Conservation (phyloP, 2,797 vertebrate species). For the Etheostoma nigrum region DNA sequence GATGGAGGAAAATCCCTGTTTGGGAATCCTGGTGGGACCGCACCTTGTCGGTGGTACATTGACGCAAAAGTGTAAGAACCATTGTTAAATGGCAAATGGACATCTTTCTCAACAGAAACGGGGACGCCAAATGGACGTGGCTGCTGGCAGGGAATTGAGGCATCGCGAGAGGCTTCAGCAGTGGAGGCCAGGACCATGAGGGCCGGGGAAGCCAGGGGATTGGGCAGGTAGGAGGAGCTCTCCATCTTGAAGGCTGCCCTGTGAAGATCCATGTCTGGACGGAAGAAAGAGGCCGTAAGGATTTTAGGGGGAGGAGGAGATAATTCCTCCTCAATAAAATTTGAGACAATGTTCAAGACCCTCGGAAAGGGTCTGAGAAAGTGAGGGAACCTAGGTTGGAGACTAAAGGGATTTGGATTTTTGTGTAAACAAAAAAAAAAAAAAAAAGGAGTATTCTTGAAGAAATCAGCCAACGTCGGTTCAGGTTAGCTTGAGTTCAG, state of each 20-base stretch:
- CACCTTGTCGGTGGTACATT: constrained; percentile 98
- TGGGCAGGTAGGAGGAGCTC: constrained; percentile 98
- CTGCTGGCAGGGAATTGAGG: constrained; percentile 97
- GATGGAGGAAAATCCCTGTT: constrained; percentile 98
- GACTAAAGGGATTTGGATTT: constrained; percentile 32
- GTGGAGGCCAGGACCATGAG: constrained; percentile 99
- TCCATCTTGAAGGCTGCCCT: constrained; percentile 99
- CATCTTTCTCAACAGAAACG: constrained; percentile 96
- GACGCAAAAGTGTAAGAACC: constrained; percentile 99
- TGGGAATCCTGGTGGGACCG: constrained; percentile 93
- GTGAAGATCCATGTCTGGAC: constrained; percentile 96
- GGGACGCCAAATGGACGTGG: constrained; percentile 97
- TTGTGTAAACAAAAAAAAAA: not conserved
- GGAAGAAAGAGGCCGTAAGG: constrained; percentile 68
- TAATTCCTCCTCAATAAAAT: constrained; percentile 61
- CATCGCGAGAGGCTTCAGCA: constrained; percentile 96
- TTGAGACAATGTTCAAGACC: constrained; percentile 61
- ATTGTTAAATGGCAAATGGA: constrained; percentile 98
- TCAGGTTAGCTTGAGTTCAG: constrained; percentile 36
- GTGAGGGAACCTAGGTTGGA: constrained; percentile 38
- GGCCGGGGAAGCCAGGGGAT: constrained; percentile 96
- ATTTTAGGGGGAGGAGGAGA: constrained; percentile 73
- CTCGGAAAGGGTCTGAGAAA: constrained; percentile 57
- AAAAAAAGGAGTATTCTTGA: constrained; percentile 18
- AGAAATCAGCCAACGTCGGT: constrained; percentile 23